Evolutionary conservation across 2,113 vertebrate species (phyloP), one percentile per base, ranked within the genome.

Genomic region (Boulengeromyrus knoepffleri): DNA sequence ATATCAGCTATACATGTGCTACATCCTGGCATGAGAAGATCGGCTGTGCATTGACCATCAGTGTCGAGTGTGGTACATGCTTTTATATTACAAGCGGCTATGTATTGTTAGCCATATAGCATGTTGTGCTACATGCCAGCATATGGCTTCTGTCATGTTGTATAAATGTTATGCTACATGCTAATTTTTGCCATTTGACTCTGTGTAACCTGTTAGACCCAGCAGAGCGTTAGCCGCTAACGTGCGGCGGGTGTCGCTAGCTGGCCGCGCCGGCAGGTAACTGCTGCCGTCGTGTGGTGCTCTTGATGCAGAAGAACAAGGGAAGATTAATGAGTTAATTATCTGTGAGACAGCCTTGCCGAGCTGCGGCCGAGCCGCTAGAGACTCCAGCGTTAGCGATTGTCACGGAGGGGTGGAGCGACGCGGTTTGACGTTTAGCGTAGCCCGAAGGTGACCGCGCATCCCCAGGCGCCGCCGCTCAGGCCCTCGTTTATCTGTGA

Each of bases 291-390:
- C 93, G 92, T 91, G 90, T 88, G 93, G 93, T 93, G 94, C 91
- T 92, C 15, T 62, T 56, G 90, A 86, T 87, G 89, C 90, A 85
- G 83, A 47, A 46, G 83, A 85, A 24, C 83, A 39, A 47, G 39
- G 45, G 90, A 95, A 95, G 95, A 95, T 96, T 95, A 95, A 95
- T 94, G 95, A 92, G 95, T 96, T 96, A 95, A 96, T 96, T 96
- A 96, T 93, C 93, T 92, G 91, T 91, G 91, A 94, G 93, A 95
- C 95, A 93, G 93, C 93, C 50, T 93, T 88, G 90, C 49, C 91
- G 92, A 90, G 88, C 50, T 93, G 93, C 92, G 91, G 92, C 92
- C 89, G 90, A 91, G 92, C 91, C 90, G 91, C 90, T 80, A 45
- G 92, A 90, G 92, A 86, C 52, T 91, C 88, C 91, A 92, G 92